These are phyloP conservation scores for Diplodus sargus DNA, from an alignment of 2,797 vertebrate genomes.

Conservation along the genomic window DNA sequence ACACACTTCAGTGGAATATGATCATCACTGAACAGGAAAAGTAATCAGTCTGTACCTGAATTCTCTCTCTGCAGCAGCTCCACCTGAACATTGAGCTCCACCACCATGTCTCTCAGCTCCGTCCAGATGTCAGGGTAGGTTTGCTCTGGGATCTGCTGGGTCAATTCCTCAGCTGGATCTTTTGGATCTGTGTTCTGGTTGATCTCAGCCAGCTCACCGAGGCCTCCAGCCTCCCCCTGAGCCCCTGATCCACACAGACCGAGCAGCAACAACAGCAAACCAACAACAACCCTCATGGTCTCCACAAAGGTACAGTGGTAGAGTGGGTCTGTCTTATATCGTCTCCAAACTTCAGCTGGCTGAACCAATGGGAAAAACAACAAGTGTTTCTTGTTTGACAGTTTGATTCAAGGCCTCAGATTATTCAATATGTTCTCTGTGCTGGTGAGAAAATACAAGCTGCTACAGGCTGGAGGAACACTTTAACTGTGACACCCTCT, in stretches of 20 bases:
- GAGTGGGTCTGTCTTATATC: not conserved
- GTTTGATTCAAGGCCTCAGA: no score
- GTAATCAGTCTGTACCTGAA: not conserved
- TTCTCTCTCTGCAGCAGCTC: conserved; percentile 15
- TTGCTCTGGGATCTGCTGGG: not conserved
- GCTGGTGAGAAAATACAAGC: no score
- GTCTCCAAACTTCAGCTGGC: conserved; percentile 3
- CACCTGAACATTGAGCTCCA: not conserved
- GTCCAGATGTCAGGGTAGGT: not conserved
- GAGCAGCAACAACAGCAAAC: not conserved
- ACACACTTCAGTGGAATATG: not conserved
- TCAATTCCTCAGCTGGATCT: not conserved
- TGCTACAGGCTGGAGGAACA: no score
- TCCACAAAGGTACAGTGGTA: not conserved
- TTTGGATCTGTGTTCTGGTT: no score
- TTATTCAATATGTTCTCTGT: no score
- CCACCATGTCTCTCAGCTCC: not conserved
- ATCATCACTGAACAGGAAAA: not conserved
- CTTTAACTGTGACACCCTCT: no score
- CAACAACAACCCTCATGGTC: not conserved
- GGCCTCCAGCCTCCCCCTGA: not conserved
- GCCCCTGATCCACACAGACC: not conserved
- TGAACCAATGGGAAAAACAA: not conserved
- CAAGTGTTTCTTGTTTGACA: no score
- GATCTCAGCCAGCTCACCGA: not conserved